Evolutionary conservation across 1,140 invertebrate species (phyloP), one percentile per base, ranked within the genome.

Genomic region (Phymastichus coffea): DNA sequence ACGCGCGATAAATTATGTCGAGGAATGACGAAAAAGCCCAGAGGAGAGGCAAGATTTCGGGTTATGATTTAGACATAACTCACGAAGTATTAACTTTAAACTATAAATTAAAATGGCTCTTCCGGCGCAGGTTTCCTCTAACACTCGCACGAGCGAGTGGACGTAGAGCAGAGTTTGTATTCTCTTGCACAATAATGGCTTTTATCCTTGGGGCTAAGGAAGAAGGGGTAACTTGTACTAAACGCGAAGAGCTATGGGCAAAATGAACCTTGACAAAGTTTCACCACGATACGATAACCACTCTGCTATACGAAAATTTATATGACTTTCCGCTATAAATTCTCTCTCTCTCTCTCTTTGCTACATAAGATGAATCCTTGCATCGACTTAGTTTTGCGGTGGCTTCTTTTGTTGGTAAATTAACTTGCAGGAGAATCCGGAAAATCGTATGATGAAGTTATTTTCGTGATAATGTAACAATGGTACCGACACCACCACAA

Each of bases 81-180:
- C 51, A 54, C 40, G 57, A 54, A 43, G 57, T 48, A 60, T 60
- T 60, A 60, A 54, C 20, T 60, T 60, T 60, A 48, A 54, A 60
- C 57, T 60, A 60, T 60, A 60, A 54, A 60, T 60, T 60, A 60
- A 60, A 54, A 38, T 38, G 51, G 43, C 49, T 47, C 40, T 46
- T 47, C 51, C 43, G 20, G 43, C 23, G 33, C 43, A 20, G 30
- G 15, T 33, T 30, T 30, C 40, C 22, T 25, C 57, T 30, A 23
- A 23, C n/a, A n/a, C n/a, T n/a, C n/a, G n/a, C n/a, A n/a, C n/a
- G n/a, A n/a, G n/a, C n/a, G n/a, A n/a, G n/a, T n/a, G n/a, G n/a
- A n/a, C n/a, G n/a, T n/a, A n/a, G n/a, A n/a, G n/a, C n/a, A n/a
- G n/a, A n/a, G 41, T n/a, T n/a, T 54, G 57, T 60, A 51, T 49